These are phyloP conservation scores for Gambusia affinis DNA, from an alignment of 2,113 vertebrate genomes.

Conservation along the genomic window DNA sequence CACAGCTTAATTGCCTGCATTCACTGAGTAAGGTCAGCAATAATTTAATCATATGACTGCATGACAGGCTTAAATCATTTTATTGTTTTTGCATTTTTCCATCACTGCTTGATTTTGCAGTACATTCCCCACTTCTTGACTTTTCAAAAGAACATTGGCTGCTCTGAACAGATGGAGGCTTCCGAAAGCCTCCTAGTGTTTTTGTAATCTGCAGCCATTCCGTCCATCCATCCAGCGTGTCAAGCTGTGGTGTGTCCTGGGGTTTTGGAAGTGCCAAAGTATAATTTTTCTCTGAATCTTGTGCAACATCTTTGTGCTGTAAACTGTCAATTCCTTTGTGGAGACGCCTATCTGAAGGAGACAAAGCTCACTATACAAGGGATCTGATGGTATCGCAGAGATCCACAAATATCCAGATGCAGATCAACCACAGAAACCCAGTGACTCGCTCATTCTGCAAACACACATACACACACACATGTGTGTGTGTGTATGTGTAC, in stretches of 20 bases:
- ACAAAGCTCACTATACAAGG: conserved; percentile 7
- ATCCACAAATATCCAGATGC: conserved; percentile 58
- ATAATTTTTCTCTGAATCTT: conserved; percentile 15
- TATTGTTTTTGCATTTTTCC: conserved; percentile 21
- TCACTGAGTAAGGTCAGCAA: conserved; percentile 22
- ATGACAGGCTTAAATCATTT: not conserved
- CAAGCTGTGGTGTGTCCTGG: conserved; percentile 39
- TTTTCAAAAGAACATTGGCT: conserved; percentile 19
- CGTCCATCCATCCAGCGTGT: not conserved
- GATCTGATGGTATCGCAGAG: conserved; percentile 44
- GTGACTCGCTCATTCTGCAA: conserved; percentile 32
- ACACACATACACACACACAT: not conserved
- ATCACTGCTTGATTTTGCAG: conserved; percentile 18
- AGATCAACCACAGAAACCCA: conserved; percentile 45
- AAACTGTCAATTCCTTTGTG: conserved; percentile 11
- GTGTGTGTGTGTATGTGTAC: too few relatives aligned
- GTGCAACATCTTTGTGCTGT: conserved; percentile 12
- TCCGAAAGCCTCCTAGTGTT: conserved; percentile 1
- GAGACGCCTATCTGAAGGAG: conserved; percentile 28
- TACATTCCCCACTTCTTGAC: conserved; percentile 1
- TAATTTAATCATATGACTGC: conserved; percentile 24
- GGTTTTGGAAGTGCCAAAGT: conserved; percentile 31
- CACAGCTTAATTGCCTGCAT: conserved; percentile 1
- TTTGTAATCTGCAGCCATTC: conserved; percentile 13
- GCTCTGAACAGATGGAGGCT: conserved; percentile 9